phyloP scores from a whole-genome alignment of 2,797 vertebrate genomes.

The Eulemur albifrons region DNA sequence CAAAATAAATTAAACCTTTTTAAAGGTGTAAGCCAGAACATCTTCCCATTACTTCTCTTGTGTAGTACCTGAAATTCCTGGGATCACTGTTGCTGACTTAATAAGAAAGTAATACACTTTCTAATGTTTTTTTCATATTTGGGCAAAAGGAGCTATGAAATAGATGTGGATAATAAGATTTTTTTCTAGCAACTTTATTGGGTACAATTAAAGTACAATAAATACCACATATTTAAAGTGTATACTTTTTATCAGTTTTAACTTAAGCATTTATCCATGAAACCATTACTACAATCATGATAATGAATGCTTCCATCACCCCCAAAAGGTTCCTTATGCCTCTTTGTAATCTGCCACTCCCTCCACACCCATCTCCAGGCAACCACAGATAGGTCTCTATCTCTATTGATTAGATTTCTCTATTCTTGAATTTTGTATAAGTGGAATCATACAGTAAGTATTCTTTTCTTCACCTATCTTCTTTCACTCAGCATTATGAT shows the following conservation, averaged over 20 bases:
- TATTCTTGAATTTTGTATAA: background rate
- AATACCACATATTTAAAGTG: background rate
- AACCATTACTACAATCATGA: background rate
- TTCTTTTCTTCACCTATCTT: background rate
- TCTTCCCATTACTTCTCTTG: background rate
- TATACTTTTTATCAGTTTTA: background rate
- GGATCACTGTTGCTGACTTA: background rate
- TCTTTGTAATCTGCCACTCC: background rate
- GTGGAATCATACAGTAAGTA: background rate
- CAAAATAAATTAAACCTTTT: constrained; percentile 20
- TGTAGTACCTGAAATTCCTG: background rate
- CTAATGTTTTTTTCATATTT: background rate
- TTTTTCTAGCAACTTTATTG: background rate
- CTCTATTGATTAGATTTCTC: background rate
- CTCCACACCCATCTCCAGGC: background rate
- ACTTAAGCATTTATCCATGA: background rate
- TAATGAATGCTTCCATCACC: background rate
- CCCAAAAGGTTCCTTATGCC: background rate
- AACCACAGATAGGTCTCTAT: background rate
- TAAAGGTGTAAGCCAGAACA: background rate
- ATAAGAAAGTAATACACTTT: background rate
- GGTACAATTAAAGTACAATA: background rate
- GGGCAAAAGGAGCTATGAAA: background rate
- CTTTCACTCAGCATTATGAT: background rate
- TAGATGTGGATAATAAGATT: background rate